Base-by-base conservation (phyloP, 2,888 invertebrate genomes). In the Pandemis heparana region DNA sequence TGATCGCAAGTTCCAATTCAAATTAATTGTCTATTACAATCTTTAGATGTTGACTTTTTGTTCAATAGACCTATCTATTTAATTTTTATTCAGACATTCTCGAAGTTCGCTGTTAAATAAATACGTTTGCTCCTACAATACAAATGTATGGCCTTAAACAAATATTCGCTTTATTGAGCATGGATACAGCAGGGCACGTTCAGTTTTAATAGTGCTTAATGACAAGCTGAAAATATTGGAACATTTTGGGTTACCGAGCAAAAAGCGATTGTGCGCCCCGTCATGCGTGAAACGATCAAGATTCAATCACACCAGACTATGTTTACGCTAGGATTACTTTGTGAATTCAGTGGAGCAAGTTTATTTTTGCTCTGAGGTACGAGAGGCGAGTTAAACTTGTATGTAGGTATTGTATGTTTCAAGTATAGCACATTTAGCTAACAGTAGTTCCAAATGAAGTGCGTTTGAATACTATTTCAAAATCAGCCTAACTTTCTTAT, bases 281-380 rank as follows among this genome's bases (percentile, higher is more conserved):
- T 38, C 62, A 61, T 61, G 67, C 67, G 67, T 60, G 67, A 23
- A 64, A 69, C 69, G 64, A 69, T 69, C 74, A 75, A 72, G 69
- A 75, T 70, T 48, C 73, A 63, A 74, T 75, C 74, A 70, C 73
- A 63, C 48, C 74, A 46, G 70, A 75, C 71, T 63, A 74, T 78
- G 78, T 79, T 80, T 80, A 81, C 78, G 77, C 79, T 82, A 78
- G 80, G 78, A 78, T 79, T 78, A 77, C 76, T 75, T 77, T 75
- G 80, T 79, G 78, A 79, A 81, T 77, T 79, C 77, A 74, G 75
- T 77, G 76, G 77, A 69, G 76, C 78, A 71, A 76, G 79, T 77
- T 79, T 82, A 82, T 82, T 82, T 82, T 81, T 75, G 80, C 78
- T 80, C 76, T 78, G 76, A 79, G 84, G 85, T 83, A 83, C 84